These are phyloP conservation scores for Rhadina sibilatrix DNA, from an alignment of 2,113 vertebrate species.

Conservation along the genomic window DNA sequence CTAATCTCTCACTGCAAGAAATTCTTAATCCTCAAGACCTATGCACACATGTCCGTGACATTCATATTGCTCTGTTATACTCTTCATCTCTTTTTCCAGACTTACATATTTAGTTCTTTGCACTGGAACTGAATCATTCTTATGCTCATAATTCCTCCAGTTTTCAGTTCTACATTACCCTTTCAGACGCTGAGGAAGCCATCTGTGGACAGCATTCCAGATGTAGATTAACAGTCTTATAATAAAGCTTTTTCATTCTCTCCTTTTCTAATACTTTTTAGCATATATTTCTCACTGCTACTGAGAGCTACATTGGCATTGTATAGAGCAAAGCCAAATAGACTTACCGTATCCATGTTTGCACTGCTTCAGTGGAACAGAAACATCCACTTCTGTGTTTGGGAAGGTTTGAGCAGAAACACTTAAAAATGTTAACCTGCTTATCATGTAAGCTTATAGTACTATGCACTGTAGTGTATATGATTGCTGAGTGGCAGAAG, in stretches of 20 bases:
- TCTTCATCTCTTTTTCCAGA: background rate
- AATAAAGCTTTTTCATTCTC: background rate
- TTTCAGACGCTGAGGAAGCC: background rate
- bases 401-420: background rate
- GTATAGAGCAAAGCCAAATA: background rate
- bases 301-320: background rate
- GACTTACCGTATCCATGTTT: background rate
- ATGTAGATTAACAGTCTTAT: background rate
- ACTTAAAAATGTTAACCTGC: background rate
- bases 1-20: background rate
- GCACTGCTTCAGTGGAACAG: background rate
- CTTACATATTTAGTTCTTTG: background rate
- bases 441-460: background rate
- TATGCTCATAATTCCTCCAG: background rate
- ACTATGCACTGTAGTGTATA: too few relatives aligned
- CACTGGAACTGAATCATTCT: background rate
- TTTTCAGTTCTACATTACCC: background rate
- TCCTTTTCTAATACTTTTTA: background rate
- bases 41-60: fast-evolving
- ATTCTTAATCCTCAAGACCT: background rate
- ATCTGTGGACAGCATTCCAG: background rate
- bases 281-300: background rate
- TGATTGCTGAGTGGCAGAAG: background rate
- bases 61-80: background rate
- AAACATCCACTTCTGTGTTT: background rate